phyloP scores from a whole-genome alignment of 2,113 vertebrate genomes.

The Phyllopteryx taeniolatus region DNA sequence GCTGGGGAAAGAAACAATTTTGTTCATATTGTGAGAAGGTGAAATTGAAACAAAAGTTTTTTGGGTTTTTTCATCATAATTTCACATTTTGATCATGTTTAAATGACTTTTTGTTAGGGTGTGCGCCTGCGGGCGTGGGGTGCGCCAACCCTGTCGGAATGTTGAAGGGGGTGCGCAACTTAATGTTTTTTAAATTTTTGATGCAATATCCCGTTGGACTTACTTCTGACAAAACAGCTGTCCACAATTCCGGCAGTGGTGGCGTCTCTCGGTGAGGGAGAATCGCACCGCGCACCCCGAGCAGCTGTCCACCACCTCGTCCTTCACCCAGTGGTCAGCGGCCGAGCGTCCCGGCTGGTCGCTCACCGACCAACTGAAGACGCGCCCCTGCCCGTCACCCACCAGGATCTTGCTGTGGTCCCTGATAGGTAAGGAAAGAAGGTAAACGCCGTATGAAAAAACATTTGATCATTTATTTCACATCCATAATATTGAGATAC shows the following conservation, averaged over 20 bases:
- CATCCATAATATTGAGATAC: too few relatives aligned
- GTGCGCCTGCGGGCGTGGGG: too few relatives aligned
- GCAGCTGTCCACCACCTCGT: conserved; percentile 94
- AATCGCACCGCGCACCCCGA: conserved; percentile 89
- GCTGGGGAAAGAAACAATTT: too few relatives aligned
- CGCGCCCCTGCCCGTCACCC: conserved; percentile 88
- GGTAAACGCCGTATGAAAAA: too few relatives aligned
- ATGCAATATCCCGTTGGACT: conserved; percentile 35
- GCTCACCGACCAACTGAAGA: conserved; percentile 98
- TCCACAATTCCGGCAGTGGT: conserved; percentile 97
- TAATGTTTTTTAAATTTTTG: not conserved
- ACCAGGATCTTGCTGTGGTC: conserved; percentile 98
- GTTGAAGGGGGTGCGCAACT: too few relatives aligned
- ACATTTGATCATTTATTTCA: too few relatives aligned
- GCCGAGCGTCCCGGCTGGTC: conserved; percentile 93
- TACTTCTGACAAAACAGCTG: conserved; percentile 99
- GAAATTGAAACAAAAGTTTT: too few relatives aligned
- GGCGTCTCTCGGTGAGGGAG: conserved; percentile 91
- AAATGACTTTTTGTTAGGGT: too few relatives aligned
- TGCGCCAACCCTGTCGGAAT: too few relatives aligned
- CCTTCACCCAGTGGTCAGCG: conserved; percentile 98
- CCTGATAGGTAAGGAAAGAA: conserved; percentile 60
- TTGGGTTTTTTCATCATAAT: too few relatives aligned
- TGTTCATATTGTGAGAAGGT: too few relatives aligned
- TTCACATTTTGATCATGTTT: too few relatives aligned